Evolutionary conservation across 2,888 invertebrate genomes (phyloP).

Genomic region (Neelides folsomi): DNA sequence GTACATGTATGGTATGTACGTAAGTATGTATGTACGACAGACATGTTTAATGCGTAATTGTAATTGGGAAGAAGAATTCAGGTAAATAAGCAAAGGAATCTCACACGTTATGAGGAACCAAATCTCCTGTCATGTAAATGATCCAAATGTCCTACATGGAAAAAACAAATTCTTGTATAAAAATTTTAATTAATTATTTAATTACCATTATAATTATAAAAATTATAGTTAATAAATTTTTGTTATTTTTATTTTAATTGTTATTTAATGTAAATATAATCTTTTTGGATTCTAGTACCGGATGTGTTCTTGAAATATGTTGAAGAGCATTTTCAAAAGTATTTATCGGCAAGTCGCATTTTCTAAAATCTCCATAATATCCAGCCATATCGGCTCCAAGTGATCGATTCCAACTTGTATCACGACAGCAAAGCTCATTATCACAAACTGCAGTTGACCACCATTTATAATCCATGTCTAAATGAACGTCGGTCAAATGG

Average conservation of each 20-base stretch:
- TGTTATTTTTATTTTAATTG: background rate
- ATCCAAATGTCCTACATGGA: conserved; percentile 22
- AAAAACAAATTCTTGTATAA: too few species aligned
- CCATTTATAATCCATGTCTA: conserved; percentile 20
- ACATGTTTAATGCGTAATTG: too few species aligned
- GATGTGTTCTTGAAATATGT: conserved; percentile 28
- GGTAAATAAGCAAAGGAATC: too few species aligned
- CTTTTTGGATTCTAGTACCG: conserved; percentile 10
- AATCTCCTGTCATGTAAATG: conserved; percentile 32
- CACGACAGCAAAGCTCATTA: conserved; percentile 28
- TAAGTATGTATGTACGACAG: too few species aligned
- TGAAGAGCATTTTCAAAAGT: conserved; percentile 25
- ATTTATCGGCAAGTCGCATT: conserved; percentile 28
- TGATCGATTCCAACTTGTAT: conserved; percentile 12
- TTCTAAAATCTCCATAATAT: conserved; percentile 24
- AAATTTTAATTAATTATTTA: too few species aligned
- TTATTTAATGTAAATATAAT: background rate
- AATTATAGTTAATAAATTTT: background rate
- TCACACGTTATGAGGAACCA: conserved; percentile 32
- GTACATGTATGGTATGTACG: too few species aligned
- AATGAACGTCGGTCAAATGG: conserved; percentile 29
- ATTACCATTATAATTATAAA: too few species aligned
- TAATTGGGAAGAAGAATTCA: too few species aligned
- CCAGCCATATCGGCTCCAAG: conserved; percentile 19
- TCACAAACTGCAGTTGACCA: conserved; percentile 25